phyloP scores from a whole-genome alignment of 2,888 invertebrate species.

The Xestia ashworthii region DNA sequence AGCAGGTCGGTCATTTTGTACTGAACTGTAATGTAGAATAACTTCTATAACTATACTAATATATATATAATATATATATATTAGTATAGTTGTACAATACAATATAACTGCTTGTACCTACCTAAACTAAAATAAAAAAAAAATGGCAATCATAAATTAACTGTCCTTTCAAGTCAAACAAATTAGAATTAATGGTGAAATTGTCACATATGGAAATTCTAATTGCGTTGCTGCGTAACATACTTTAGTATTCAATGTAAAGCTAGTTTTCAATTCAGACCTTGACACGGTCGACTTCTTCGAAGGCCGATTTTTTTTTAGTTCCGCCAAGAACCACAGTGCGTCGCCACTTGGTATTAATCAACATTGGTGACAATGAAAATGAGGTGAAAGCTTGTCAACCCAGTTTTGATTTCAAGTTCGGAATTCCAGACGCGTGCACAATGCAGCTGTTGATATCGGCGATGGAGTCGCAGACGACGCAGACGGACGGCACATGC shows the following conservation, averaged over 20 bases:
- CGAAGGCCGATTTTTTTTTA: conserved; percentile 63
- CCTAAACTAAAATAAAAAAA: conserved; percentile 16
- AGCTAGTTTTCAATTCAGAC: conserved; percentile 61
- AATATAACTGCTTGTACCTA: background rate
- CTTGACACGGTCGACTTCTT: conserved; percentile 68
- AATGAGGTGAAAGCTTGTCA: conserved; percentile 69
- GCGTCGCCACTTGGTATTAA: conserved; percentile 66
- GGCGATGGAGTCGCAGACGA: conserved; percentile 85
- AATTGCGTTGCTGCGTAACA: conserved; percentile 52
- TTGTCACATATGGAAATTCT: conserved; percentile 22
- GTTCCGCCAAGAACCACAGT: conserved; percentile 59
- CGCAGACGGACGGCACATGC: conserved; percentile 81
- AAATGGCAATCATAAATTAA: background rate
- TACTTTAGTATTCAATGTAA: conserved; percentile 44
- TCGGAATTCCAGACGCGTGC: conserved; percentile 82
- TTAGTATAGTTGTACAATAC: too few species aligned
- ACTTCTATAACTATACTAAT: background rate
- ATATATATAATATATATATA: too few species aligned
- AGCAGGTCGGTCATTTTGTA: conserved; percentile 75
- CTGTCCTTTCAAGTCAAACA: conserved; percentile 18
- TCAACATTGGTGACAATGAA: conserved; percentile 50
- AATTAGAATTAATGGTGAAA: conserved; percentile 39
- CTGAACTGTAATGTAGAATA: background rate
- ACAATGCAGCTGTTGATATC: conserved; percentile 87
- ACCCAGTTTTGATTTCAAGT: conserved; percentile 64